Evolutionary conservation across 2,797 vertebrate species (phyloP).

Genomic region (Pangasius larnaudii): DNA sequence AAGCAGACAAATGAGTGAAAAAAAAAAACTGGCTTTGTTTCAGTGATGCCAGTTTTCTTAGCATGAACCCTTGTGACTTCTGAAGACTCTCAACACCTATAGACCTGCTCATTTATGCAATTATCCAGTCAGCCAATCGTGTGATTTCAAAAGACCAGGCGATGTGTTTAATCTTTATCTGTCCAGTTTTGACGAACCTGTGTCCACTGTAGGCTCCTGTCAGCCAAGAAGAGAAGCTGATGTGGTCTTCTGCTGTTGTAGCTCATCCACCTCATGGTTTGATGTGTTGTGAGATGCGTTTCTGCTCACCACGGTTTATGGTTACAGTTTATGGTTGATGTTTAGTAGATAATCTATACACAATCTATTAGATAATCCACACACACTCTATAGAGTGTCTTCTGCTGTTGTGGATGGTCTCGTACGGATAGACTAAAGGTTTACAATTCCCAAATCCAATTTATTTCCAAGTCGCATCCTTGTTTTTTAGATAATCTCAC

Average conservation of each 20-base stretch:
- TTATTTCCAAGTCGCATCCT: neutral
- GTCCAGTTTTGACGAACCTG: neutral
- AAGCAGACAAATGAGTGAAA: neutral
- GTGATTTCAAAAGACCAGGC: neutral
- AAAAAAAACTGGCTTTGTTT: neutral
- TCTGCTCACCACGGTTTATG: neutral
- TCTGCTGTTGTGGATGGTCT: neutral
- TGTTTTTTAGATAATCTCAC: neutral
- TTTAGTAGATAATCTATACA: neutral
- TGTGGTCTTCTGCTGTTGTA: neutral
- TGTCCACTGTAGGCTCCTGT: neutral
- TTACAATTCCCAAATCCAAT: neutral
- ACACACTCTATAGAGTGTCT: neutral
- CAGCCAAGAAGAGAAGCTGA: neutral
- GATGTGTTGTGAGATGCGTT: neutral
- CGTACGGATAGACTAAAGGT: neutral
- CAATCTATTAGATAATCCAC: neutral
- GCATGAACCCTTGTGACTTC: neutral
- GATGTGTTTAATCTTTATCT: neutral
- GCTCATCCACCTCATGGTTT: neutral
- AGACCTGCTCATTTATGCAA: neutral
- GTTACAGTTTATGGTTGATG: neutral
- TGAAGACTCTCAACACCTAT: too few species aligned
- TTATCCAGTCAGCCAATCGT: neutral
- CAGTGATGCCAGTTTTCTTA: neutral